These are phyloP conservation scores for Rhea americana DNA, from an alignment of 2,113 vertebrate species.

Conservation along the genomic window DNA sequence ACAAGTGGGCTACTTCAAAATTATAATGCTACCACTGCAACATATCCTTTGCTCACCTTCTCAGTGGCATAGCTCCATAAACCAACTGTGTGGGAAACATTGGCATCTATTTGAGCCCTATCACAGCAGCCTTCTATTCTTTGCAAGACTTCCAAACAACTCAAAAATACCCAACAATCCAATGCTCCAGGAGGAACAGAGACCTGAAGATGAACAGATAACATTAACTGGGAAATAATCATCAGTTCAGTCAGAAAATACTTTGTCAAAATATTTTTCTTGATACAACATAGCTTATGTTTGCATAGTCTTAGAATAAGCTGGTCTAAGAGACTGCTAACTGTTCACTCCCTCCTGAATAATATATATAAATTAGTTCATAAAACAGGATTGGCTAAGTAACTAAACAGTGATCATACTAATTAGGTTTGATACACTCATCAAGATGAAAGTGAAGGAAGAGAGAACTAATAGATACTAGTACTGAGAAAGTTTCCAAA, in stretches of 20 bases:
- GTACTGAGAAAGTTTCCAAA: not conserved
- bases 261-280: not conserved
- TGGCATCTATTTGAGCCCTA: slow-evolving; percentile 88
- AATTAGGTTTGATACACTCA: not conserved
- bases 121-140: slow-evolving; percentile 96
- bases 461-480: not conserved
- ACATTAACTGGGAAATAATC: not conserved
- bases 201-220: slow-evolving; percentile 76
- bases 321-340: not conserved
- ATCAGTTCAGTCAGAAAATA: not conserved
- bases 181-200: slow-evolving; percentile 90
- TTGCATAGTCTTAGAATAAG: too few relatives aligned
- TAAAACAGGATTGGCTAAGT: not conserved
- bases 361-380: not conserved
- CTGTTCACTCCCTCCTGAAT: not conserved
- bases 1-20: not conserved
- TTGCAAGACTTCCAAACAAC: slow-evolving; percentile 96
- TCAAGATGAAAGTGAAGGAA: not conserved
- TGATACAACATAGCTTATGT: not conserved
- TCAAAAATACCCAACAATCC: slow-evolving; percentile 98
- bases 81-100: slow-evolving; percentile 92
- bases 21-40: not conserved
- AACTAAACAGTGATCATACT: not conserved
- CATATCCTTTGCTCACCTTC: slow-evolving; percentile 79
- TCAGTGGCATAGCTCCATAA: slow-evolving; percentile 96